A percentile compares a stretch with the other conserved stretches of the same genome.
These are phyloP conservation scores for Anisognathus igniventris DNA, from an alignment of 2,797 vertebrate genomes.

Conservation along the genomic window DNA sequence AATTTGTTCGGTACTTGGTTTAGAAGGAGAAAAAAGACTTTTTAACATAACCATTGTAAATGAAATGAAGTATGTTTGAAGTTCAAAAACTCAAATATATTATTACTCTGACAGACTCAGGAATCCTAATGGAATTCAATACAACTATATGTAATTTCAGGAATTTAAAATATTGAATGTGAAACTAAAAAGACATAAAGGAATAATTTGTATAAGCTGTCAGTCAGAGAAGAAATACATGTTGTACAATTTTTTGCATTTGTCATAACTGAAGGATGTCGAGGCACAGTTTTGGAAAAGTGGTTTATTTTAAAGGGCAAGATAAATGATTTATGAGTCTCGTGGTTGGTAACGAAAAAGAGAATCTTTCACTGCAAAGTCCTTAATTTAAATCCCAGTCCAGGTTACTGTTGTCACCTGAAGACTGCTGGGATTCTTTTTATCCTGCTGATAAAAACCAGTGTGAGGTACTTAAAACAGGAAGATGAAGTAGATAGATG, in stretches of 20 bases:
- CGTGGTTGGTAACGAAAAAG: background rate
- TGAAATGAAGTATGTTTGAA: background rate
- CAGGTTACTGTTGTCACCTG: background rate
- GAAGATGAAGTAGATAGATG: background rate
- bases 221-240: background rate
- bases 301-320: background rate
- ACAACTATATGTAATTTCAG: background rate
- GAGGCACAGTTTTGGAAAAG: background rate
- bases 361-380: background rate
- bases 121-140: conserved; percentile 18
- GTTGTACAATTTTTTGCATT: conserved; percentile 17
- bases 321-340: background rate
- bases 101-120: background rate
- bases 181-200: conserved; percentile 23
- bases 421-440: background rate
- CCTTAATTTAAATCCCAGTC: background rate
- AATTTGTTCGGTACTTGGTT: background rate
- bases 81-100: background rate
- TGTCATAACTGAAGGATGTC: background rate
- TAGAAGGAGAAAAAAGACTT: background rate
- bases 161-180: conserved; percentile 38
- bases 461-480: background rate
- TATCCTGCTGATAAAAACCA: background rate
- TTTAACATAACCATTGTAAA: background rate
- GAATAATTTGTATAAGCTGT: conserved; percentile 41